These are phyloP conservation scores for Physeter macrocephalus DNA, from an alignment of 2,113 vertebrate species.

Conservation along the genomic window DNA sequence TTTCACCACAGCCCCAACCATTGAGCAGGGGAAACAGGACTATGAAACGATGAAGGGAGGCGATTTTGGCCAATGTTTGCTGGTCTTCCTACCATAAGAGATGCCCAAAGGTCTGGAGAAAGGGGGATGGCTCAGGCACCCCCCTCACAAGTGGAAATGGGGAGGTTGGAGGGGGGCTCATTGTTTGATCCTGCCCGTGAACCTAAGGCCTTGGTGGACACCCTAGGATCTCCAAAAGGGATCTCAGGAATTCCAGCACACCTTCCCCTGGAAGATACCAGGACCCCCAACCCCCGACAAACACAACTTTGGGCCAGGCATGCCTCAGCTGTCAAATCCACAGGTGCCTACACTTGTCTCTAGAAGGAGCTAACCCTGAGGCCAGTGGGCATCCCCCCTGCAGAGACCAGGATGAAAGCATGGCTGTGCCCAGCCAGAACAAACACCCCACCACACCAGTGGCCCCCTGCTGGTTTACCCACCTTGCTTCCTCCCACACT, in stretches of 20 bases:
- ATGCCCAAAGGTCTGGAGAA: background rate
- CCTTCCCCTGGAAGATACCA: background rate
- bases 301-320: background rate
- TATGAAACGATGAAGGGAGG: background rate
- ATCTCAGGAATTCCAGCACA: background rate
- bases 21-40: background rate
- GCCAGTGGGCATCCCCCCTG: background rate
- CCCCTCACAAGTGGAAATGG: background rate
- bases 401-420: background rate
- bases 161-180: background rate
- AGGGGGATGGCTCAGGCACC: background rate
- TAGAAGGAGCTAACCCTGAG: conserved; percentile 86
- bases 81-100: conserved; percentile 4
- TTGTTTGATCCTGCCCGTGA: background rate
- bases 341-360: background rate
- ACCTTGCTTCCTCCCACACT: background rate
- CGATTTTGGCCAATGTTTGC: background rate
- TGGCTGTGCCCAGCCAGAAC: background rate
- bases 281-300: background rate
- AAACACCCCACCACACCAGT: background rate
- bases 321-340: rapidly evolving
- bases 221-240: background rate
- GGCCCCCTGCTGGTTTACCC: background rate
- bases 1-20: background rate
- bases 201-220: background rate